phyloP scores from a whole-genome alignment of 2,888 invertebrate species.

The Apotomis turbidana region DNA sequence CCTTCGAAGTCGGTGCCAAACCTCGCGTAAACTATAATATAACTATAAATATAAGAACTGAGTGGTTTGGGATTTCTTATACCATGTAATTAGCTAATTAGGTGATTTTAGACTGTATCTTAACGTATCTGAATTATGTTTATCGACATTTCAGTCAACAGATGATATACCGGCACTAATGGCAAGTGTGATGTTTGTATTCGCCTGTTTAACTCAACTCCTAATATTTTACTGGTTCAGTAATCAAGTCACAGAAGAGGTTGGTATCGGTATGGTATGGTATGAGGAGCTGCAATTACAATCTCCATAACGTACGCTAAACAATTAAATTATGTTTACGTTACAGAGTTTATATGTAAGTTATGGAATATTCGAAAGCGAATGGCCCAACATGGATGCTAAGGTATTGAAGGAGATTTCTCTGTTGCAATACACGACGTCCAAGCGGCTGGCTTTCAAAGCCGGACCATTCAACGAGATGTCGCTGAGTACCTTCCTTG shows the following conservation, averaged over 20 bases:
- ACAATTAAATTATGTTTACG: too few relatives aligned
- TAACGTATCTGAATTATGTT: not conserved
- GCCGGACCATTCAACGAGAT: constrained; percentile 70
- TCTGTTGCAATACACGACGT: constrained; percentile 56
- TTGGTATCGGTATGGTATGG: constrained; percentile 43
- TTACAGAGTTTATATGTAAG: constrained; percentile 61
- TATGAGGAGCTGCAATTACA: too few relatives aligned
- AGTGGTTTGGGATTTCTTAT: too few relatives aligned
- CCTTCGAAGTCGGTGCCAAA: too few relatives aligned
- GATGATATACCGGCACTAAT: constrained; percentile 56
- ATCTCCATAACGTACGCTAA: too few relatives aligned
- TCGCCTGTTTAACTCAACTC: constrained; percentile 63
- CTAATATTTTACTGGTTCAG: constrained; percentile 69
- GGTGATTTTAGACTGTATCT: too few relatives aligned
- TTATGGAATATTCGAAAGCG: constrained; percentile 62
- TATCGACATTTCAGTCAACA: constrained; percentile 54
- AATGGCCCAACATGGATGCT: constrained; percentile 55
- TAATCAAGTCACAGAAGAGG: constrained; percentile 66
- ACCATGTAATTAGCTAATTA: too few relatives aligned
- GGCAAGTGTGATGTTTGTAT: constrained; percentile 56
- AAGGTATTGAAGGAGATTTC: constrained; percentile 55
- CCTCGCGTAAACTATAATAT: too few relatives aligned
- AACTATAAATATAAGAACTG: too few relatives aligned
- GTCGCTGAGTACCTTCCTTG: constrained; percentile 64
- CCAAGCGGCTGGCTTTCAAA: constrained; percentile 57